Percentiles rank a stretch among this genome's conserved stretches.
phyloP scores from a whole-genome alignment of 1,140 invertebrate species.

The Drosophila nannoptera region DNA sequence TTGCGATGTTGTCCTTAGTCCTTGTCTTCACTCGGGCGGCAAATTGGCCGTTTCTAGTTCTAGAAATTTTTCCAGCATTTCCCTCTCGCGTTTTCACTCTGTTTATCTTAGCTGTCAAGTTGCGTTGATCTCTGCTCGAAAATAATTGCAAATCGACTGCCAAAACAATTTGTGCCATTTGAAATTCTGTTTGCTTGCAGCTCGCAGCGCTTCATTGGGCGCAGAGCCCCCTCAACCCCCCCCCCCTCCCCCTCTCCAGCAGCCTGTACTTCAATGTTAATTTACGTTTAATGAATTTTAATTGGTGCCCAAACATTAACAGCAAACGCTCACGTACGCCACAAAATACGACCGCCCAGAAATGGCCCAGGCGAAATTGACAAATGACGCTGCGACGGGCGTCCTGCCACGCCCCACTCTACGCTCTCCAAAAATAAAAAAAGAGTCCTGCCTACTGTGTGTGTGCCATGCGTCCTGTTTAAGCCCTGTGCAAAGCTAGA shows the following conservation, averaged over 20 bases:
- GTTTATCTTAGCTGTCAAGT: neutral
- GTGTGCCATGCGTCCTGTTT: constrained; percentile 21
- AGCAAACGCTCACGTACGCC: constrained; percentile 58
- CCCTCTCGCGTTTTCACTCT: neutral
- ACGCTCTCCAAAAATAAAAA: neutral
- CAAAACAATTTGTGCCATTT: constrained; percentile 39
- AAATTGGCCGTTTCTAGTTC: too few species aligned
- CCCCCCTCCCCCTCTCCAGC: too few species aligned
- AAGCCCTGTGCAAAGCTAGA: constrained; percentile 11
- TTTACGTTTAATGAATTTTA: constrained; percentile 78
- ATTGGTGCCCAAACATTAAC: constrained; percentile 42
- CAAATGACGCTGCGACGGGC: constrained; percentile 60
- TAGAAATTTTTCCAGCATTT: neutral
- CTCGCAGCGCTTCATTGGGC: constrained; percentile 11
- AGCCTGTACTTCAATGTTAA: constrained; percentile 68
- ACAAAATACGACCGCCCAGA: constrained; percentile 39
- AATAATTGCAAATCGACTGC: constrained; percentile 37
- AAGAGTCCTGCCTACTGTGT: constrained; percentile 1
- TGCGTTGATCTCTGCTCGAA: constrained; percentile 10
- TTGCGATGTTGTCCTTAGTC: too few species aligned
- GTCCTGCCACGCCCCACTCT: too few species aligned
- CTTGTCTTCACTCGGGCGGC: too few species aligned
- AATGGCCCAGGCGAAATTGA: constrained; percentile 59
- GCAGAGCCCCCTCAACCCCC: too few species aligned
- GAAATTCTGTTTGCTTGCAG: constrained; percentile 32